A percentile compares a stretch with the other conserved stretches of the same genome.
Evolutionary conservation across 2,888 invertebrate genomes (phyloP).

Genomic region (Oligia strigilis): DNA sequence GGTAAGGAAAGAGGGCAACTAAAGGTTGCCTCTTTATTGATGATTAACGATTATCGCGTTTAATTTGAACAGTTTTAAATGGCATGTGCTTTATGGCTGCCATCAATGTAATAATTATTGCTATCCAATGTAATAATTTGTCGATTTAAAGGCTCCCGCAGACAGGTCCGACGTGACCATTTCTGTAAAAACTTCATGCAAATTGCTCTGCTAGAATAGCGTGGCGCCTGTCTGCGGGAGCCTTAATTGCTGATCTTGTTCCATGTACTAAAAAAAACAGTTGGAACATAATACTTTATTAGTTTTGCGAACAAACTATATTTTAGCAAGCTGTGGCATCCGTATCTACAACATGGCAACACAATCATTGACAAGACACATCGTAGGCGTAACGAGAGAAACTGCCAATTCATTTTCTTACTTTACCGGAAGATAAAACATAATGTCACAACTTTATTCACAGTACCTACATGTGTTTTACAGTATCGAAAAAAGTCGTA

Average conservation of each 20-base stretch:
- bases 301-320: not conserved
- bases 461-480: slow-evolving; percentile 10
- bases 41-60: slow-evolving; percentile 2
- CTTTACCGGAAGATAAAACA: slow-evolving; percentile 37
- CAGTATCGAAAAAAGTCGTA: slow-evolving; percentile 6
- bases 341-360: slow-evolving; percentile 11
- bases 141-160: not conserved
- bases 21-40: not conserved
- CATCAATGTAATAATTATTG: too few relatives aligned
- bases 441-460: slow-evolving; percentile 19
- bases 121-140: not conserved
- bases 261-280: not conserved
- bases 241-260: not conserved
- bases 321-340: slow-evolving; percentile 3
- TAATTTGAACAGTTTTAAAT: not conserved
- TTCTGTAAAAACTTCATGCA: not conserved
- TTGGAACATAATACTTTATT: not conserved
- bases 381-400: slow-evolving; percentile 35
- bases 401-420: slow-evolving; percentile 31
- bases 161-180: not conserved
- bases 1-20: too few relatives aligned
- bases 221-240: not conserved
- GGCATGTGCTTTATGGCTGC: not conserved
- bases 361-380: slow-evolving; percentile 18
- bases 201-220: not conserved